phyloP scores from a whole-genome alignment of 1,140 invertebrate species.

The Drosophila pseudoananassae region DNA sequence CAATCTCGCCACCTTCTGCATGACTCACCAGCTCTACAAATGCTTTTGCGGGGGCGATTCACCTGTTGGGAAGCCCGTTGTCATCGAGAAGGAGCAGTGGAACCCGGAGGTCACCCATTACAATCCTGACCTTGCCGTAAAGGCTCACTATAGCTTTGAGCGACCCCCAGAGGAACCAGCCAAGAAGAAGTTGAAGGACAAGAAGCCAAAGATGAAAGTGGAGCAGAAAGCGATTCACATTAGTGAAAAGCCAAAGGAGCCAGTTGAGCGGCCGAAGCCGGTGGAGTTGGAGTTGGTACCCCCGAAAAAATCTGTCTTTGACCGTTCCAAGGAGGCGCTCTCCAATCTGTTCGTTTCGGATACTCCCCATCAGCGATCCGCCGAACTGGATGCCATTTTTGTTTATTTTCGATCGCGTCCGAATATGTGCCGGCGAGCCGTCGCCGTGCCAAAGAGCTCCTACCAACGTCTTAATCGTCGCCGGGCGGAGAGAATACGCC shows the following conservation, averaged over 20 bases:
- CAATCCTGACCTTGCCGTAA: conserved; percentile 53
- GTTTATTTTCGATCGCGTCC: conserved; percentile 45
- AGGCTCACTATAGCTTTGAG: conserved; percentile 75
- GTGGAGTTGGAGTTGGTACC: neutral
- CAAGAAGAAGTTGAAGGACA: conserved; percentile 52
- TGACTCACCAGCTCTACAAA: conserved; percentile 81
- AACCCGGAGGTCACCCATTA: conserved; percentile 37
- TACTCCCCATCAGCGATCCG: conserved; percentile 6
- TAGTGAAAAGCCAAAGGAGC: neutral
- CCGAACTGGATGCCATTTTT: conserved; percentile 50
- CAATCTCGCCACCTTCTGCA: conserved; percentile 75
- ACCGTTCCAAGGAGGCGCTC: neutral
- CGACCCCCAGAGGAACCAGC: conserved; percentile 40
- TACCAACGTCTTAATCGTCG: conserved; percentile 59
- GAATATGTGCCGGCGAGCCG: conserved; percentile 50
- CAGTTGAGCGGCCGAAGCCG: neutral
- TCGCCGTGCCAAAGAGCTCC: conserved; percentile 56
- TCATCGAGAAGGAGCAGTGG: conserved; percentile 69
- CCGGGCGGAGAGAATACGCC: conserved; percentile 10
- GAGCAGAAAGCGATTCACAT: conserved; percentile 2
- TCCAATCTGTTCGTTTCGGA: neutral
- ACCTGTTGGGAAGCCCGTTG: conserved; percentile 59
- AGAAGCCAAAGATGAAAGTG: conserved; percentile 8
- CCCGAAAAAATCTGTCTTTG: neutral
- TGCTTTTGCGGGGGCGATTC: conserved; percentile 75